Conservation (phyloP, 1,140 invertebrate genomes). For the Copidosoma floridanum region DNA sequence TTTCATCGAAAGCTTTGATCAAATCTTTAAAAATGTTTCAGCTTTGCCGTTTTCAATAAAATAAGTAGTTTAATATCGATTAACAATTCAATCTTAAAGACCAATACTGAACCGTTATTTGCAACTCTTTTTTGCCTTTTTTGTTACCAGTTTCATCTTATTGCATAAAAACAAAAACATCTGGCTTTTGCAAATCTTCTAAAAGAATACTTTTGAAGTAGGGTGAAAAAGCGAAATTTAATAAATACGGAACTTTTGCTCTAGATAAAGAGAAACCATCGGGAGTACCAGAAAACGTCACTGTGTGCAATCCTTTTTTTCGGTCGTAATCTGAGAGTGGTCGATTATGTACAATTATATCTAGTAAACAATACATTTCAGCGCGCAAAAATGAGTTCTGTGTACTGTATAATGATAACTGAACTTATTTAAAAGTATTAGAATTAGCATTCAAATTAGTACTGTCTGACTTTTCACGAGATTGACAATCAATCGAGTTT, state of each 20-base stretch:
- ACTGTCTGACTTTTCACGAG: too few species aligned
- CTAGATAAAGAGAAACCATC: background rate
- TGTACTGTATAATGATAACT: too few species aligned
- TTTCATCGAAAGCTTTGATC: background rate
- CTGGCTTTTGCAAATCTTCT: background rate
- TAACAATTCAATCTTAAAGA: background rate
- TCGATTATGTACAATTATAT: too few species aligned
- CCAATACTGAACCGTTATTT: background rate
- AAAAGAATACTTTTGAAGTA: slow-evolving; percentile 4
- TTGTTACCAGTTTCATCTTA: background rate
- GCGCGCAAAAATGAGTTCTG: too few species aligned
- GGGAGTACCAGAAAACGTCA: background rate
- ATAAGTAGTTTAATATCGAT: background rate
- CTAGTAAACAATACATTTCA: too few species aligned
- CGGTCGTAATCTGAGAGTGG: too few species aligned
- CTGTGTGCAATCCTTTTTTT: background rate
- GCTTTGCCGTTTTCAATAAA: background rate
- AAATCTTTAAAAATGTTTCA: background rate
- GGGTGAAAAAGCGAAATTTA: background rate
- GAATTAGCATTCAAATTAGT: too few species aligned
- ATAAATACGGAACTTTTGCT: background rate
- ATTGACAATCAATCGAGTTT: too few species aligned
- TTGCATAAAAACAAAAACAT: background rate
- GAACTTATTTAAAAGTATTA: too few species aligned
- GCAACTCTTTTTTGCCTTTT: slow-evolving; percentile 8